Base-by-base conservation (phyloP, 1,140 invertebrate species). In the Yoshiicerus persimilis region DNA sequence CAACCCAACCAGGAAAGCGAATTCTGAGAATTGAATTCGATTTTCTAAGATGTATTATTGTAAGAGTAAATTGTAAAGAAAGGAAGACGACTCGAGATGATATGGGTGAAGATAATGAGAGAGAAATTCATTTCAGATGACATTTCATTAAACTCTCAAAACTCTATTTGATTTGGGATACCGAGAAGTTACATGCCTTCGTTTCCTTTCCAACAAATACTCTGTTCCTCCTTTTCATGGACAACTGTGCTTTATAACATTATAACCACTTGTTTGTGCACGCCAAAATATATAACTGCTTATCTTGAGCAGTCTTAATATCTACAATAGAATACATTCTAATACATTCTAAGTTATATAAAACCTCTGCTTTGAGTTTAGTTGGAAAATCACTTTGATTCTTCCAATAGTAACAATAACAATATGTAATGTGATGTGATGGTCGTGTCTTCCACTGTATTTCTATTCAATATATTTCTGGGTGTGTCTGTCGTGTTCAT, bases 31-130 rank as follows among this genome's bases (percentile, higher is more conserved):
- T 80, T 36, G 13, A 80, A 80, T 80, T 80, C 75, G 34, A 11
- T 80, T 80, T 80, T 80, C 75, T 80, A 30, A 80, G 75, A 85
- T 85, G 84, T 85, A 62, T 85, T 56, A 85, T 62, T 56, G 39
- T 56, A 10, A 27, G 84, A 85, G 84, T 36, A 41, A 85, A 85
- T 47, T 56, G 38, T 62, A 85, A 85, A 85, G 39, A 56, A 56
- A 30, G 75, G 75, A 80, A 85, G 47, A 23, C 10, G 32, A 62
- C 23, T 47, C 39, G 84, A 85, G 84, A 85, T 56, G 84, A 85
- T 85, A 85, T 85, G 84, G 39, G 39, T 16, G 39, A 62, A 30
- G 84, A 62, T 47, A 85, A 62, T 47, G 84, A 62, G 84, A 85
- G 84, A 62, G 47, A 85, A 56, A 85, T 47, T 10, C 27, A 85